phyloP scores from a whole-genome alignment of 2,888 invertebrate species.

The Acheta domesticus region DNA sequence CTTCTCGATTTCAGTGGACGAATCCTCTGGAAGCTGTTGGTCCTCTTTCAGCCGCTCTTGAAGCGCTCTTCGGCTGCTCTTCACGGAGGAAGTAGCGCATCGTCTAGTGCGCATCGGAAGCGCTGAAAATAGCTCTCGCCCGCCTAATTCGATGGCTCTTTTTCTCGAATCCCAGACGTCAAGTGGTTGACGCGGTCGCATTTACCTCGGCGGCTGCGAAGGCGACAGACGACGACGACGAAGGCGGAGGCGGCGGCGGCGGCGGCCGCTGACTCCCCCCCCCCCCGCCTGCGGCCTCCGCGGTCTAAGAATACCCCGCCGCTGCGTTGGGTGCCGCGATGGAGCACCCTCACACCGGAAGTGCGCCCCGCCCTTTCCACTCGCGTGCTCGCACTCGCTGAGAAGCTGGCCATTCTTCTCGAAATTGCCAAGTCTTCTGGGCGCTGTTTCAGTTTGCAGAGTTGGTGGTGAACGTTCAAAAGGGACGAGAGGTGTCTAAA shows the following conservation, averaged over 20 bases:
- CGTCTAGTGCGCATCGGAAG: not conserved
- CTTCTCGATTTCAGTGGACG: too few species aligned
- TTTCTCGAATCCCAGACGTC: not conserved
- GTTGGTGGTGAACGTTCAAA: too few species aligned
- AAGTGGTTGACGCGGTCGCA: not conserved
- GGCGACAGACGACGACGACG: slow-evolving; percentile 7
- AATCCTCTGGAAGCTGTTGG: too few species aligned
- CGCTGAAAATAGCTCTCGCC: not conserved
- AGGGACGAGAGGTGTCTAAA: too few species aligned
- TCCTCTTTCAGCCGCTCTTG: too few species aligned
- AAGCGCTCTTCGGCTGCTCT: too few species aligned
- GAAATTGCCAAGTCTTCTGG: too few species aligned
- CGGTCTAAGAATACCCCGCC: not conserved
- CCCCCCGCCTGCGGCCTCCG: not conserved
- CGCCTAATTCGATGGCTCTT: slow-evolving; percentile 4
- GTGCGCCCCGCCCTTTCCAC: not conserved
- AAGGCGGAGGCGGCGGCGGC: not conserved
- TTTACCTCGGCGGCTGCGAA: not conserved
- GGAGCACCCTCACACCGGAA: not conserved
- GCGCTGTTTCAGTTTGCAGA: too few species aligned
- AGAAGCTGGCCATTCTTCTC: too few species aligned
- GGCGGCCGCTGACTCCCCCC: not conserved
- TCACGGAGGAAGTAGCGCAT: not conserved
- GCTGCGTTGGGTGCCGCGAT: not conserved
- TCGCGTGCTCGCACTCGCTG: not conserved